Percentiles rank a stretch among this genome's conserved stretches.
Evolutionary conservation across 1,140 invertebrate genomes (phyloP).

Genomic region (Orchesella cincta): DNA sequence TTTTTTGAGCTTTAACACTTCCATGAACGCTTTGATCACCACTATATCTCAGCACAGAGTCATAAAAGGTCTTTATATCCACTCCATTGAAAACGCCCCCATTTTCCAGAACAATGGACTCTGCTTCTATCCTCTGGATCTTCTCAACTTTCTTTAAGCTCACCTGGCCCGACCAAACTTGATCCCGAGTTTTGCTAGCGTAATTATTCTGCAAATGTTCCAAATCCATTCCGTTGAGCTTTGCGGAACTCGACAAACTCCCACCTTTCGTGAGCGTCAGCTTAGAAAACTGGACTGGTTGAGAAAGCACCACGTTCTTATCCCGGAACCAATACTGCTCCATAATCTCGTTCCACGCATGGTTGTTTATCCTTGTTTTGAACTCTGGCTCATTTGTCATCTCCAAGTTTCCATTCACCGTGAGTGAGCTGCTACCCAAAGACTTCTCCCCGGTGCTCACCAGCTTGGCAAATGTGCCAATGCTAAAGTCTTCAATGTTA

Average conservation of each 20-base stretch:
- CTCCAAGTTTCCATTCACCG: not conserved
- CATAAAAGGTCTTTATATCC: not conserved
- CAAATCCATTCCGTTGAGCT: constrained; percentile 25
- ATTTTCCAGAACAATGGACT: not conserved
- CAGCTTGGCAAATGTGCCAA: not conserved
- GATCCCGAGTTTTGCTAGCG: constrained; percentile 26
- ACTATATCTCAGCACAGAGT: not conserved
- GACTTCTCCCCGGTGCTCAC: not conserved
- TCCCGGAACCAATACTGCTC: not conserved
- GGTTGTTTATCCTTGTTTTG: not conserved
- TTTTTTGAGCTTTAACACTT: not conserved
- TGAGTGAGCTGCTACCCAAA: not conserved
- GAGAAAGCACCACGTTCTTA: not conserved
- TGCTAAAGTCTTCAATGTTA: not conserved
- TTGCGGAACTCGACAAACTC: not conserved
- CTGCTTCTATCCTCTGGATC: not conserved
- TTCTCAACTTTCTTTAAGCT: not conserved
- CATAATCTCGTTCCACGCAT: not conserved
- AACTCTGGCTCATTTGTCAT: not conserved
- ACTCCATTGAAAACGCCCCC: not conserved
- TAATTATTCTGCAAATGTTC: constrained; percentile 9
- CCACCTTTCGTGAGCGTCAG: not conserved
- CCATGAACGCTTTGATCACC: not conserved
- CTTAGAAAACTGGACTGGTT: not conserved
- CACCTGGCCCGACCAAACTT: constrained; percentile 27